A percentile compares a stretch with the other conserved stretches of the same genome.
Conservation (phyloP, 2,113 vertebrate genomes). For the Mugil cephalus region DNA sequence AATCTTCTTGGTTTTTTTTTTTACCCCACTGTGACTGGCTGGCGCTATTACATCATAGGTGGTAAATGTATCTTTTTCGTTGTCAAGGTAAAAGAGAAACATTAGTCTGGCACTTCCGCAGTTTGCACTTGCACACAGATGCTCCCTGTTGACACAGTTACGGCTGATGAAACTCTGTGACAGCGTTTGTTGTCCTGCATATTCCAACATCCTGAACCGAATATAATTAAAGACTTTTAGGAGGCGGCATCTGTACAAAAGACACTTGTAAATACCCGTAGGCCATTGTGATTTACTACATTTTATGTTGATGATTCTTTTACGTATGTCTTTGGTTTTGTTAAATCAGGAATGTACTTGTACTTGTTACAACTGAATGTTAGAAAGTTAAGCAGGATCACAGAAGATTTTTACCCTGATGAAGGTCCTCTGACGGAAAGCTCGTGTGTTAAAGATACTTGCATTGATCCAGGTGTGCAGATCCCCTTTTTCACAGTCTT, state of each 20-base stretch:
- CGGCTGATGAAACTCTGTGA: slow-evolving; percentile 84
- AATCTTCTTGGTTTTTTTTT: too few species aligned
- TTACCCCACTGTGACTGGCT: too few species aligned
- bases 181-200: slow-evolving; percentile 81
- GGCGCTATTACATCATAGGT: too few species aligned
- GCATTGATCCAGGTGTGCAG: too few species aligned
- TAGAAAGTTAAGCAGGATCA: too few species aligned
- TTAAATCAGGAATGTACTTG: too few species aligned
- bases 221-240: slow-evolving; percentile 90
- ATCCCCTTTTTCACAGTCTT: too few species aligned
- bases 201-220: slow-evolving; percentile 88
- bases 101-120: slow-evolving; percentile 56
- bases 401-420: too few species aligned
- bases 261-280: slow-evolving; percentile 61
- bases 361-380: too few species aligned
- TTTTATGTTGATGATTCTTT: not conserved
- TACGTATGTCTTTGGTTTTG: not conserved
- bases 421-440: too few species aligned
- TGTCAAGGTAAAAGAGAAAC: slow-evolving; percentile 68
- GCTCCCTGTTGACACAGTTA: slow-evolving; percentile 87
- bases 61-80: slow-evolving; percentile 55
- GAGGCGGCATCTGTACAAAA: slow-evolving; percentile 84
- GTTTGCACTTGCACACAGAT: too few species aligned
- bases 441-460: too few species aligned
- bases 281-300: slow-evolving; percentile 62